Percentiles rank a stretch among this genome's conserved stretches.
Evolutionary conservation across 2,888 invertebrate species (phyloP).

Genomic region (Coleophora deauratella): DNA sequence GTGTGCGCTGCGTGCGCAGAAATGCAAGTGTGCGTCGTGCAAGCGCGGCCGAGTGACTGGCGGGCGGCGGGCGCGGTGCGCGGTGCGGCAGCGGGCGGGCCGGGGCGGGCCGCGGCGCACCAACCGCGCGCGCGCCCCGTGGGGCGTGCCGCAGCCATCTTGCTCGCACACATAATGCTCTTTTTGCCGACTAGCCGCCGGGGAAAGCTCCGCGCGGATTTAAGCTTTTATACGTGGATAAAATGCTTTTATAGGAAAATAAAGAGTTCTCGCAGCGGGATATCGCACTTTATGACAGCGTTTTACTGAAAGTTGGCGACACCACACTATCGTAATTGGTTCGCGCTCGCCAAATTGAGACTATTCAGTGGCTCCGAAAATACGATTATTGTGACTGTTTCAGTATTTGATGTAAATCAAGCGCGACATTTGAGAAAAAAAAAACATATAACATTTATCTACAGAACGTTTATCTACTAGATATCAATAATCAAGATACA

Average conservation of each 20-base stretch:
- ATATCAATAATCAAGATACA: too few relatives aligned
- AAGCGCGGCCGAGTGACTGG: slow-evolving; percentile 38
- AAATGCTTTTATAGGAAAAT: slow-evolving; percentile 73
- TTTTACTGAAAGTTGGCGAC: slow-evolving; percentile 69
- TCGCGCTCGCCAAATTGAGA: slow-evolving; percentile 50
- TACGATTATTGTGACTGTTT: too few relatives aligned
- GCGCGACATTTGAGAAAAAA: too few relatives aligned
- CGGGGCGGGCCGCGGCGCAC: slow-evolving; percentile 19
- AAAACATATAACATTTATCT: too few relatives aligned
- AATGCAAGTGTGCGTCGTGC: slow-evolving; percentile 20
- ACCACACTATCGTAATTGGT: slow-evolving; percentile 57
- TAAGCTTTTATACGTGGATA: slow-evolving; percentile 74
- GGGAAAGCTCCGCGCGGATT: slow-evolving; percentile 72
- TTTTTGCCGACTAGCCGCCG: slow-evolving; percentile 64
- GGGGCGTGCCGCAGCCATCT: slow-evolving; percentile 66
- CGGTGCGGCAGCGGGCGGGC: slow-evolving; percentile 30
- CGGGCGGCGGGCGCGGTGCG: slow-evolving; percentile 32
- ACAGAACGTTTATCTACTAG: too few relatives aligned
- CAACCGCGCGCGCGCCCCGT: slow-evolving; percentile 22
- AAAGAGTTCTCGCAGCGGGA: slow-evolving; percentile 70
- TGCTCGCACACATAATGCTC: slow-evolving; percentile 59
- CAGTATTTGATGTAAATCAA: too few relatives aligned
- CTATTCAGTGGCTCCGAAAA: slow-evolving; percentile 26
- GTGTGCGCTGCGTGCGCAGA: slow-evolving; percentile 15
- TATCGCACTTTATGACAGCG: slow-evolving; percentile 67